Evolutionary conservation across 2,797 vertebrate species (phyloP), one percentile per base, ranked within the genome.

Genomic region (Galago senegalensis): DNA sequence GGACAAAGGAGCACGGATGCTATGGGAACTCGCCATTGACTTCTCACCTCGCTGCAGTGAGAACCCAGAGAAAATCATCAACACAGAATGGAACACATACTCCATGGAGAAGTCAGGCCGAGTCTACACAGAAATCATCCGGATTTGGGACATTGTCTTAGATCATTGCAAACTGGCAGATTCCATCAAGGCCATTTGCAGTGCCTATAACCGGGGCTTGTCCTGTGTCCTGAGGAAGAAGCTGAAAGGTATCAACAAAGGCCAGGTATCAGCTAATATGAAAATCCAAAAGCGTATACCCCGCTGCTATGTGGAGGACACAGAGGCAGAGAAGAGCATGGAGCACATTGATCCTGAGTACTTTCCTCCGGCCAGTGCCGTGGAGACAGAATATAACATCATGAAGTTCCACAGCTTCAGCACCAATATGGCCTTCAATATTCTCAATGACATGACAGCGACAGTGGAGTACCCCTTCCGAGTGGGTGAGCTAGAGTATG

Each of bases 371-470:
- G 98, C 99, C 75, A 99, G 99, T 56, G 96, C 98, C 0, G 97
- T 98, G 80, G 98, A 99, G 93, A 97, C 99, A 0, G 99, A 99
- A 87, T 99, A 98, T 81, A 99, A 98, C 81, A 98, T 99, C 86
- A 99, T 99, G 98, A 99, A 99, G 93, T 99, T 99, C 92, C 99
- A 99, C 93, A 99, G 99, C 96, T 99, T 99, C 97, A 99, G 99
- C 96, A 99, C 98, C 75, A 98, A 98, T 95, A 99, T 99, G 98
- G 99, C 98, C 0, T 98, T 98, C 75, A 99, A 99, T 94, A 99
- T 99, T 92, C 98, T 99, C 76, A 98, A 97, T 1, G 98, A 99
- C 61, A 98, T 98, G 21, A 98, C 97, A 7, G 97, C 97, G 4
- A 97, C 98, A 2, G 98, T 98, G 79, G 99, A 99, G 92, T 99